These are phyloP conservation scores for Halyomorpha halys DNA, from an alignment of 1,140 invertebrate genomes.

Conservation along the genomic window DNA sequence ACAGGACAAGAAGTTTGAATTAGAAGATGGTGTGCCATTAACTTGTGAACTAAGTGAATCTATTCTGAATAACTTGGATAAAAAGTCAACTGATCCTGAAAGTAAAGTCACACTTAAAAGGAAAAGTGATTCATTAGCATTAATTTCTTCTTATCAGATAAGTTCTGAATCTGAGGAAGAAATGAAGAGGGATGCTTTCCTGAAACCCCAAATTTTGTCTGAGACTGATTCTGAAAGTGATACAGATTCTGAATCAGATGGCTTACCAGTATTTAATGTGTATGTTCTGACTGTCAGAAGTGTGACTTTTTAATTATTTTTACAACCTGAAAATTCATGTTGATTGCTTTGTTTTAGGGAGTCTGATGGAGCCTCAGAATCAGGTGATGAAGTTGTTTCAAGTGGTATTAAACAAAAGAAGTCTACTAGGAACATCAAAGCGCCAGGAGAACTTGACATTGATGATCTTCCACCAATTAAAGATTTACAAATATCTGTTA, in stretches of 20 bases:
- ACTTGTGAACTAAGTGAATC: too few species aligned
- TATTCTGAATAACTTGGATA: too few species aligned
- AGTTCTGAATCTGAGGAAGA: constrained; percentile 8
- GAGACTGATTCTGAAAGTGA: constrained; percentile 4
- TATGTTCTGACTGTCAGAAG: neutral
- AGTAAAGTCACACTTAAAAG: constrained; percentile 1
- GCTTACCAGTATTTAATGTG: neutral
- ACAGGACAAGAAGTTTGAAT: too few species aligned
- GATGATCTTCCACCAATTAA: constrained; percentile 69
- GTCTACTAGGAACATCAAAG: neutral
- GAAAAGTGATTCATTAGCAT: constrained; percentile 4
- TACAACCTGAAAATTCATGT: neutral
- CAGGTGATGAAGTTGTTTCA: neutral
- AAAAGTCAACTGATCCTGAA: neutral
- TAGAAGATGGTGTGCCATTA: too few species aligned
- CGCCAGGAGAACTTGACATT: constrained; percentile 14
- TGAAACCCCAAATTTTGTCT: neutral
- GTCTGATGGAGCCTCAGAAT: neutral
- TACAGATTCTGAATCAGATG: neutral
- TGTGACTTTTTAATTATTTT: neutral
- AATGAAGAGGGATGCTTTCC: neutral
- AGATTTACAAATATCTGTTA: constrained; percentile 66
- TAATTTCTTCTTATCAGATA: constrained; percentile 2
- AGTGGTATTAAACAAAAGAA: neutral
- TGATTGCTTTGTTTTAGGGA: neutral